Evolutionary conservation across 2,797 vertebrate genomes (phyloP).

Genomic region (Galagoides demidoff): DNA sequence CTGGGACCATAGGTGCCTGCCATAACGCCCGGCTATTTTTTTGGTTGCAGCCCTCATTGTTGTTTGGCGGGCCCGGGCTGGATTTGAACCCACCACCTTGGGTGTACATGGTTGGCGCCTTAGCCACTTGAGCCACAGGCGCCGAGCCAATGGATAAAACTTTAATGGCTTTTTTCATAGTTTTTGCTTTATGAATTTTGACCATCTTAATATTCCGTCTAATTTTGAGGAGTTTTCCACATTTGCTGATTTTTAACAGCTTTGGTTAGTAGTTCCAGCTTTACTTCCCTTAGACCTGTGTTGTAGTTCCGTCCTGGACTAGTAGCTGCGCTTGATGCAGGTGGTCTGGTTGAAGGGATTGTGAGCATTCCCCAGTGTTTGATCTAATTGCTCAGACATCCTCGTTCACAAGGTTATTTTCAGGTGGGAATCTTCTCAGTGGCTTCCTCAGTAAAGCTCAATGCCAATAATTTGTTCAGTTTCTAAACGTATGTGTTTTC

Average conservation of each 20-base stretch:
- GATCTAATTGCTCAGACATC: not conserved
- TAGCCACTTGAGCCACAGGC: too few species aligned
- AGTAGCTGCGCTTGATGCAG: not conserved
- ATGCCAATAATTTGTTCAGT: slow-evolving; percentile 12
- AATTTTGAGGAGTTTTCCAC: not conserved
- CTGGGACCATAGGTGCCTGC: too few species aligned
- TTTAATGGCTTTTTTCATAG: not conserved
- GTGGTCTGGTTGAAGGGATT: not conserved
- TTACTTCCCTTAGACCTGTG: not conserved
- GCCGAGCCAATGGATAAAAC: not conserved
- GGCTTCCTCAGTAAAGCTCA: slow-evolving; percentile 23
- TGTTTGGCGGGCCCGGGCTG: too few species aligned
- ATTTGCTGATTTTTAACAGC: not conserved
- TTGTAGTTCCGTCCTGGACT: not conserved
- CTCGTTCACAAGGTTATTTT: slow-evolving; percentile 45
- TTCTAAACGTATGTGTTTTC: slow-evolving; percentile 26
- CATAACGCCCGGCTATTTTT: too few species aligned
- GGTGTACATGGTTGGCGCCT: too few species aligned
- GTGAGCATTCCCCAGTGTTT: not conserved
- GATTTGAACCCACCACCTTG: too few species aligned
- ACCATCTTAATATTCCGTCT: not conserved
- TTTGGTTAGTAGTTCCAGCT: not conserved
- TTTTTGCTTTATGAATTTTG: slow-evolving; percentile 10
- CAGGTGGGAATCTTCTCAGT: not conserved
- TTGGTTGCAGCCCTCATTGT: too few species aligned